Conservation (phyloP, 2,797 vertebrate genomes). For the Xenentodon cancila region DNA sequence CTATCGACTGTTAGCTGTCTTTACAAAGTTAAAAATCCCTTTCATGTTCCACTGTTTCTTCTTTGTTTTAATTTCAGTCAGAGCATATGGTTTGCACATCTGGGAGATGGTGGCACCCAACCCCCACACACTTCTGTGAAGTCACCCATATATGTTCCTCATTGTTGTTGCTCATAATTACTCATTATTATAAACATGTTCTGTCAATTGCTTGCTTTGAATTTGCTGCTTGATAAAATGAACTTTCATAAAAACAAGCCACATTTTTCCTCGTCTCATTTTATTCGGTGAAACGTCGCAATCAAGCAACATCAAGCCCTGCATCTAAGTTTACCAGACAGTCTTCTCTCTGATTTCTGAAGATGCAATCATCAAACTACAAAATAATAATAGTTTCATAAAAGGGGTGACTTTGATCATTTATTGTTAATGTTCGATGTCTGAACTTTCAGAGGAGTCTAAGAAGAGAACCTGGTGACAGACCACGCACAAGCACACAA, state of each 20-base stretch:
- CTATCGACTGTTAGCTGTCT: slow-evolving; percentile 87
- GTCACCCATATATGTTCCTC: slow-evolving; percentile 80
- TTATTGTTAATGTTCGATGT: slow-evolving; percentile 2
- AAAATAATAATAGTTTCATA: slow-evolving; percentile 4
- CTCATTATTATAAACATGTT: slow-evolving; percentile 75
- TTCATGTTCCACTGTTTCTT: slow-evolving; percentile 90
- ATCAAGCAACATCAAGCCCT: not conserved
- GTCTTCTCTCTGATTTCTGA: slow-evolving; percentile 7
- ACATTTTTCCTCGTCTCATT: no score
- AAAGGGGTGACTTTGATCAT: not conserved
- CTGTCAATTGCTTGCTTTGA: slow-evolving; percentile 56
- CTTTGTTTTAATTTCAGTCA: slow-evolving; percentile 87
- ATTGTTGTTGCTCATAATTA: slow-evolving; percentile 79
- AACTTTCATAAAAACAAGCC: slow-evolving; percentile 41
- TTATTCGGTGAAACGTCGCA: no score
- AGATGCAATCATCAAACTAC: not conserved
- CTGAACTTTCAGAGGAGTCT: slow-evolving; percentile 13
- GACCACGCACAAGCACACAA: slow-evolving; percentile 40
- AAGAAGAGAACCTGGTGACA: slow-evolving; percentile 3
- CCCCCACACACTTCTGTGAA: slow-evolving; percentile 66
- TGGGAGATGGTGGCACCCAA: slow-evolving; percentile 83
- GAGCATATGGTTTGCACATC: slow-evolving; percentile 95
- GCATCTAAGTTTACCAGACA: slow-evolving; percentile 22
- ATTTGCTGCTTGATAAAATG: slow-evolving; percentile 47
- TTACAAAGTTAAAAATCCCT: slow-evolving; percentile 92